Conservation (phyloP, 2,888 invertebrate species). For the Noctua pronuba region DNA sequence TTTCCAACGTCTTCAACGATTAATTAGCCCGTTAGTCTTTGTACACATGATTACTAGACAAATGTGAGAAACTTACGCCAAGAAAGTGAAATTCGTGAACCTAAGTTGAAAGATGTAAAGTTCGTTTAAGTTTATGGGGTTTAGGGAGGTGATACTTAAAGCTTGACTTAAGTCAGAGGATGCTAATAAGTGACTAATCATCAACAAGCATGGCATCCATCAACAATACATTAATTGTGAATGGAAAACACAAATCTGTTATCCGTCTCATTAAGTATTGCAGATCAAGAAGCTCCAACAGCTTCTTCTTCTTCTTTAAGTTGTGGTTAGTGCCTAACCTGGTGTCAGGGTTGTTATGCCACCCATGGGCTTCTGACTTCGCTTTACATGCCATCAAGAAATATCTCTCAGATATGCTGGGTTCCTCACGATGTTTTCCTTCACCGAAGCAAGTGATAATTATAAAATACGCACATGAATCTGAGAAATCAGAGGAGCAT, state of each 20-base stretch:
- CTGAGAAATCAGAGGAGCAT: too few species aligned
- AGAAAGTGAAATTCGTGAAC: constrained; percentile 56
- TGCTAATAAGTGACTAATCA: not conserved
- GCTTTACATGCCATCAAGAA: too few species aligned
- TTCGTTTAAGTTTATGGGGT: not conserved
- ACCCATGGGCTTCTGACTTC: too few species aligned
- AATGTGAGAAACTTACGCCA: constrained; percentile 57
- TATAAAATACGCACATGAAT: too few species aligned
- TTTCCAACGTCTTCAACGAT: constrained; percentile 74
- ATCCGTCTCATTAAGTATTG: not conserved
- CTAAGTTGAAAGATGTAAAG: constrained; percentile 14
- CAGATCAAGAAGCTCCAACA: not conserved
- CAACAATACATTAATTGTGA: not conserved
- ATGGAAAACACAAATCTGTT: not conserved
- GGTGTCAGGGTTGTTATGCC: too few species aligned
- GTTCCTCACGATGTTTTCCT: too few species aligned
- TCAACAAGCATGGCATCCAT: not conserved
- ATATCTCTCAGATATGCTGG: too few species aligned
- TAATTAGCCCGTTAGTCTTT: constrained; percentile 75
- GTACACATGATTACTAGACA: constrained; percentile 61
- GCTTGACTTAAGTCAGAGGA: not conserved
- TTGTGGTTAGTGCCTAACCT: too few species aligned
- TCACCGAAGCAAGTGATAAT: too few species aligned
- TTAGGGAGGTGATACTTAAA: not conserved
- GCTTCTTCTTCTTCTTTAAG: not conserved